These are phyloP conservation scores for Chaenogobius annularis DNA, from an alignment of 2,113 vertebrate genomes.

Conservation along the genomic window DNA sequence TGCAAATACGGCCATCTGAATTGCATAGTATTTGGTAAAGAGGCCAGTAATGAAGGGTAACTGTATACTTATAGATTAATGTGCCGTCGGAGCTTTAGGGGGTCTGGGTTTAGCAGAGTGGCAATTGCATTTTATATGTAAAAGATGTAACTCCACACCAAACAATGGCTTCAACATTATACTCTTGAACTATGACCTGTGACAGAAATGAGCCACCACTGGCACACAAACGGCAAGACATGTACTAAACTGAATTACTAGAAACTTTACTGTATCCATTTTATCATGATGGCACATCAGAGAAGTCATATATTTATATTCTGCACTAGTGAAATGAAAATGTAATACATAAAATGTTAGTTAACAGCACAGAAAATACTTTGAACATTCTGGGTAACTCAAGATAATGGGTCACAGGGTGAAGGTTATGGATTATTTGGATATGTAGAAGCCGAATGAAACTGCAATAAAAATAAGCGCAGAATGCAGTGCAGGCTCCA, in stretches of 20 bases:
- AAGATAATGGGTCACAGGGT: no score
- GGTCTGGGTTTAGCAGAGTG: neutral
- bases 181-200: neutral
- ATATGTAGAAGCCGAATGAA: no score
- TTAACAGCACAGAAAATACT: no score
- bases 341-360: neutral
- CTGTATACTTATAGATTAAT: constrained; percentile 28
- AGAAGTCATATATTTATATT: neutral
- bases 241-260: neutral
- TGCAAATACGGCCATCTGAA: constrained; percentile 52
- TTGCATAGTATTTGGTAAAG: constrained; percentile 24
- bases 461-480: no score
- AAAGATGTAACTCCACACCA: neutral
- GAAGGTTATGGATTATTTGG: no score
- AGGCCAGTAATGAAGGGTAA: constrained; percentile 36
- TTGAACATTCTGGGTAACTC: neutral
- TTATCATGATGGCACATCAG: neutral
- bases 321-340: neutral
- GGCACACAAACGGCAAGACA: neutral
- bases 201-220: neutral
- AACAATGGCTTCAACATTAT: neutral
- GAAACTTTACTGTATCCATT: neutral
- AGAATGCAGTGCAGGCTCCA: no score
- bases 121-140: constrained; percentile 4
- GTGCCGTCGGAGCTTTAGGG: neutral